These are phyloP conservation scores for Pavo muticus DNA, from an alignment of 2,113 vertebrate genomes.

Conservation along the genomic window DNA sequence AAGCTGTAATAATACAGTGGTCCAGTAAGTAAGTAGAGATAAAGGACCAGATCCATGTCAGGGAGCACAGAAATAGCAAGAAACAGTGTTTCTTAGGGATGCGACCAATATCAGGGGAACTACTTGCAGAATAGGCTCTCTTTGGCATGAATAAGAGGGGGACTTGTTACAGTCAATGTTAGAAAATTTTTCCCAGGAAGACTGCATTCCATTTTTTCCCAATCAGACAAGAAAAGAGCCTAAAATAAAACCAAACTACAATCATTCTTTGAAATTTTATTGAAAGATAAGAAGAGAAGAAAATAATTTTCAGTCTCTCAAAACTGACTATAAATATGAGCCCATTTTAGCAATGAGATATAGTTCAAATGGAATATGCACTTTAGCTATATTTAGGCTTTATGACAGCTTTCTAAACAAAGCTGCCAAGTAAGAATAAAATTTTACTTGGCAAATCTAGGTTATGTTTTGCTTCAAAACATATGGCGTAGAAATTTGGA, in stretches of 20 bases:
- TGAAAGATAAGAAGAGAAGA: neutral
- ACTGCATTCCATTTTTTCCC: neutral
- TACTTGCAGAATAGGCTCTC: neutral
- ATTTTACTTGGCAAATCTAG: conserved; percentile 44
- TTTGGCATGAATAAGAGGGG: neutral
- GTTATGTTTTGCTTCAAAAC: conserved; percentile 15
- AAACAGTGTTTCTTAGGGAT: neutral
- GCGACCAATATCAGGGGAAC: neutral
- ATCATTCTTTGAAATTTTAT: neutral
- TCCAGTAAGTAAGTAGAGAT: neutral
- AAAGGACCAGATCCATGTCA: neutral
- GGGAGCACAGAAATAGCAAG: neutral
- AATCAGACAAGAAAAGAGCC: neutral
- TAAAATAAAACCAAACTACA: neutral
- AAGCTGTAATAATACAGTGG: neutral
- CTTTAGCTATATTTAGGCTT: conserved; percentile 49
- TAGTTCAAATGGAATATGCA: conserved; percentile 4
- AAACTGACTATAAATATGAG: neutral
- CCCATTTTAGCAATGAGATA: neutral
- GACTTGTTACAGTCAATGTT: neutral
- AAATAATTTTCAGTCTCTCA: neutral
- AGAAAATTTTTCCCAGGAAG: neutral
- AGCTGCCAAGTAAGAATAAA: conserved; percentile 33
- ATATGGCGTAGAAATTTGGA: conserved; percentile 18
- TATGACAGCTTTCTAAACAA: neutral